These are phyloP conservation scores for Siniperca obscura DNA, from an alignment of 2,797 vertebrate genomes.

Conservation along the genomic window DNA sequence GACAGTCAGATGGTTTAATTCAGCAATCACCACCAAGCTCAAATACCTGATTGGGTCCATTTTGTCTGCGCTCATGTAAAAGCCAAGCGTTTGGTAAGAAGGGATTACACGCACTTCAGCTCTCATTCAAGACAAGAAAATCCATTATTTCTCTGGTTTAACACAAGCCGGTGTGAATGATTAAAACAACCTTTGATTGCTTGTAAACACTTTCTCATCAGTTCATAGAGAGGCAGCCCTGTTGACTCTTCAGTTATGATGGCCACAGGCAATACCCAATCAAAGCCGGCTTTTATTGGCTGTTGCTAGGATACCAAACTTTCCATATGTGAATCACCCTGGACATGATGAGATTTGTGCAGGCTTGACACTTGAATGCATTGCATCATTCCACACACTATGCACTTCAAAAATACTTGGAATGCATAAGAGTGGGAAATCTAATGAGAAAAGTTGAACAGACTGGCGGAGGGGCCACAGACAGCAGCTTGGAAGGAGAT, in stretches of 20 bases:
- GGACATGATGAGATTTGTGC: constrained; percentile 74
- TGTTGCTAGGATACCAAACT: constrained; percentile 81
- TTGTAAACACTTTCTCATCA: constrained; percentile 67
- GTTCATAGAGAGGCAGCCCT: constrained; percentile 45
- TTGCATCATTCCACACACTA: constrained; percentile 70
- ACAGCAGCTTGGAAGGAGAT: constrained; percentile 70
- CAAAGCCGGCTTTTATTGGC: constrained; percentile 59
- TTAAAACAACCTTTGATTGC: constrained; percentile 64
- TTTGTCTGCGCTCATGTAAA: constrained; percentile 53
- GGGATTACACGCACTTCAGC: constrained; percentile 49
- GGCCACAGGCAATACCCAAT: constrained; percentile 49
- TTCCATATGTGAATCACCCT: constrained; percentile 66
- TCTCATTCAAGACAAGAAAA: constrained; percentile 45
- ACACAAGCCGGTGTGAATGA: constrained; percentile 27
- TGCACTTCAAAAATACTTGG: constrained; percentile 79
- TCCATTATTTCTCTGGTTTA: constrained; percentile 57
- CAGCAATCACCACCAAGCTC: constrained; percentile 58
- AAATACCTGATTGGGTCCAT: constrained; percentile 67
- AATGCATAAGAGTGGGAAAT: constrained; percentile 69
- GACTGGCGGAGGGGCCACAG: constrained; percentile 43
- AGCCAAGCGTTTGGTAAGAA: constrained; percentile 34
- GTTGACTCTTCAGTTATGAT: constrained; percentile 55
- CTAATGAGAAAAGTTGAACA: constrained; percentile 74
- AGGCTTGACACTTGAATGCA: constrained; percentile 71
- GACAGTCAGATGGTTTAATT: constrained; percentile 61